Evolutionary conservation across 64 coral and sea anemone species (phyloP).

Genomic region (Exaiptasia diaphana): DNA sequence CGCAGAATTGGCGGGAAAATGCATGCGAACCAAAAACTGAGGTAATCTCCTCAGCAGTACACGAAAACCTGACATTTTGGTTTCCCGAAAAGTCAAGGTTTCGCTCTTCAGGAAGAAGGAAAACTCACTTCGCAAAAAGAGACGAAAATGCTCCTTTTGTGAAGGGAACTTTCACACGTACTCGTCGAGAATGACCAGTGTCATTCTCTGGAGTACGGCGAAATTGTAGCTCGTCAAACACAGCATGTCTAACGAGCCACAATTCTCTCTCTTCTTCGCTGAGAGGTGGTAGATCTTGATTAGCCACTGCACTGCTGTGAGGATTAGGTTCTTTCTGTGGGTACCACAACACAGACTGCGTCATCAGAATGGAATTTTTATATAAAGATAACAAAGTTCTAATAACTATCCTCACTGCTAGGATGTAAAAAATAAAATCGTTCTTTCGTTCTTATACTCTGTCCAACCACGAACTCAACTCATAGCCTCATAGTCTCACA

Average conservation of each 20-base stretch:
- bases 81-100: slow-evolving; percentile 23
- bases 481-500: too few species aligned
- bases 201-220: slow-evolving; percentile 3
- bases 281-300: neutral
- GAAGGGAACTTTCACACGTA: slow-evolving; percentile 2
- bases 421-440: too few species aligned
- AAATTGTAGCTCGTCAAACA: slow-evolving; percentile 16
- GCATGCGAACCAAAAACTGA: slow-evolving; percentile 17
- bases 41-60: neutral
- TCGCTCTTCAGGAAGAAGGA: neutral
- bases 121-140: neutral
- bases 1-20: neutral
- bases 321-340: too few species aligned
- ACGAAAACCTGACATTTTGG: slow-evolving; percentile 21
- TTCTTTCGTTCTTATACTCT: too few species aligned
- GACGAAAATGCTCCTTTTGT: neutral
- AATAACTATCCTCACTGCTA: too few species aligned
- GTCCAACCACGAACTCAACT: too few species aligned
- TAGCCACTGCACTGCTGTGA: slow-evolving; percentile 21
- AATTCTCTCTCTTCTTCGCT: neutral
- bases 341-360: too few species aligned
- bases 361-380: too few species aligned
- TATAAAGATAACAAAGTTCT: too few species aligned
- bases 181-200: neutral
- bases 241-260: neutral